phyloP scores from a whole-genome alignment of 2,888 invertebrate genomes.

The Drosophila infuscata region DNA sequence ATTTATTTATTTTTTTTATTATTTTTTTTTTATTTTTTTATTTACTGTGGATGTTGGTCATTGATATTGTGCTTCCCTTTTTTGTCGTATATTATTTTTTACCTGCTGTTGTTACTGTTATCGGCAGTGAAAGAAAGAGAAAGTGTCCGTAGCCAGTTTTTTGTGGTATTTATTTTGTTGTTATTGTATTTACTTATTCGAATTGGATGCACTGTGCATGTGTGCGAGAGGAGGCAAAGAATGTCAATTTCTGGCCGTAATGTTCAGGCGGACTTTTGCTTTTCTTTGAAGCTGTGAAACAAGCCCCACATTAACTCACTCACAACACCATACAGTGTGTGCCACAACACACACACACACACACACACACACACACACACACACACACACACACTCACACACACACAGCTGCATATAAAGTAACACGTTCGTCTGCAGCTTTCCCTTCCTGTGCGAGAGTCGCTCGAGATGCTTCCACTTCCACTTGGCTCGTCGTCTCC shows the following conservation, averaged over 20 bases:
- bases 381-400: constrained; percentile 2
- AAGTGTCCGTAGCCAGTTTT: constrained; percentile 81
- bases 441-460: constrained; percentile 82
- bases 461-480: constrained; percentile 51
- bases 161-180: constrained; percentile 50
- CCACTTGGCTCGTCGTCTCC: constrained; percentile 32
- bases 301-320: constrained; percentile 57
- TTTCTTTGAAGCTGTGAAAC: constrained; percentile 81
- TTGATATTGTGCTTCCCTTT: constrained; percentile 74
- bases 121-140: constrained; percentile 82
- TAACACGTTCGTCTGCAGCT: constrained; percentile 69
- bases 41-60: constrained; percentile 64
- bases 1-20: constrained; percentile 64
- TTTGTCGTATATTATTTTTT: constrained; percentile 31
- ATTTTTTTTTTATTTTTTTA: constrained; percentile 26
- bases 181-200: constrained; percentile 64
- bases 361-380: constrained; percentile 7
- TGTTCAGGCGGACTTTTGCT: constrained; percentile 80
- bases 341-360: constrained; percentile 11
- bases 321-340: constrained; percentile 10
- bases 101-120: constrained; percentile 58
- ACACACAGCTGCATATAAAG: constrained; percentile 40
- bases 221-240: constrained; percentile 65
- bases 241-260: constrained; percentile 81
- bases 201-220: constrained; percentile 62